Evolutionary conservation across 2,888 invertebrate species (phyloP), one percentile per base, ranked within the genome.

Genomic region (Acleris laterana): DNA sequence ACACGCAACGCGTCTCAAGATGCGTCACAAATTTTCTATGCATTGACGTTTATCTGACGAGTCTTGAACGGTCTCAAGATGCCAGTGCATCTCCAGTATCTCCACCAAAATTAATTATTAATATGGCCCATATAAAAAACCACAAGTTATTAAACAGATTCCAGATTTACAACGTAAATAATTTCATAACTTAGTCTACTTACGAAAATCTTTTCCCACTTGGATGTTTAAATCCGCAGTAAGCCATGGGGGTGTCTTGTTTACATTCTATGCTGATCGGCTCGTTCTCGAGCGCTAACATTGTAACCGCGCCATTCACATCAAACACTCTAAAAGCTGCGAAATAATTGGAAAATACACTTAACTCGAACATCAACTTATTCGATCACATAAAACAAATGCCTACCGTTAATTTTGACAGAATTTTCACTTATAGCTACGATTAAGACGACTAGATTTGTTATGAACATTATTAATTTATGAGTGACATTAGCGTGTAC

Each of bases 191-290:
- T 22, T 22, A 28, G 11, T 59, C 11, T 48, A 87, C 92, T 89
- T 78, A 93, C 92, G 92, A 89, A 77, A 78, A 93, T 81, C 92
- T 77, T 55, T 82, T 87, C 13, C 91, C 92, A 68, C 76, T 84
- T 0, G 93, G 90, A 76, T 92, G 85, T 48, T 87, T 77, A 62
- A 93, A 88, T 16, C 89, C 92, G 74, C 93, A 93, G 69, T 93
- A 93, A 1, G 82, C 78, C 81, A 93, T 88, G 0, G 87, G 82
- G 65, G 78, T 80, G 56, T 88, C 84, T 1, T 87, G 78, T 61
- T 81, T 82, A 68, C 93, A 93, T 70, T 85, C 78, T 69, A 93
- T 84, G 48, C 71, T 79, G 46, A 93, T 76, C 1, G 73, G 70
- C 70, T 92, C 91, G 68, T 86, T 83, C 70, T 84, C 83, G 13